Evolutionary conservation across 1,140 invertebrate species (phyloP).

Genomic region (Aphelinus certus): DNA sequence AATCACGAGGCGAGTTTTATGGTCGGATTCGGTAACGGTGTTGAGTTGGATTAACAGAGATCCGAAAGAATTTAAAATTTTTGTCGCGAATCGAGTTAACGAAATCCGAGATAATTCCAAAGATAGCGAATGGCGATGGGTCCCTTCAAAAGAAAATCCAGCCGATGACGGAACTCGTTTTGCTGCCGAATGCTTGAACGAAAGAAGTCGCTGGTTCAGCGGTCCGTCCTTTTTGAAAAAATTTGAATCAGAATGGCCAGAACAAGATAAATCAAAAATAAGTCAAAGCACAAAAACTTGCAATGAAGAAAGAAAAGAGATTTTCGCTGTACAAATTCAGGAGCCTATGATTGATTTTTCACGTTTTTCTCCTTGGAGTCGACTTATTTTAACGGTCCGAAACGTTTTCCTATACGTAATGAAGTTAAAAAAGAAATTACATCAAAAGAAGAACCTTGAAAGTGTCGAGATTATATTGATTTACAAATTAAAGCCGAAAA

Average conservation of each 20-base stretch:
- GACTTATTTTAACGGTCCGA: too few species aligned
- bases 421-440: too few species aligned
- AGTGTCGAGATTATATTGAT: too few species aligned
- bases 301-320: neutral
- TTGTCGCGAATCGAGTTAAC: constrained; percentile 6
- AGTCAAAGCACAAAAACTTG: neutral
- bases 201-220: neutral
- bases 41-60: constrained; percentile 22
- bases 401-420: too few species aligned
- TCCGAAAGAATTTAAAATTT: neutral
- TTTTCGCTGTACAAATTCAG: too few species aligned
- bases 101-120: constrained; percentile 3
- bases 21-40: constrained; percentile 9
- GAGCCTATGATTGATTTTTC: constrained; percentile 1
- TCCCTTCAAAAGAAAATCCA: constrained; percentile 12
- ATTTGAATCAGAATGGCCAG: neutral
- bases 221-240: neutral
- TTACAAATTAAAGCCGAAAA: too few species aligned
- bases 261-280: neutral
- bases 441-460: too few species aligned
- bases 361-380: too few species aligned
- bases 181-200: neutral
- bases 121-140: neutral
- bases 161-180: constrained; percentile 4
- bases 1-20: constrained; percentile 1